Evolutionary conservation across 2,797 vertebrate species (phyloP).

Genomic region (Phoeniculus purpureus): DNA sequence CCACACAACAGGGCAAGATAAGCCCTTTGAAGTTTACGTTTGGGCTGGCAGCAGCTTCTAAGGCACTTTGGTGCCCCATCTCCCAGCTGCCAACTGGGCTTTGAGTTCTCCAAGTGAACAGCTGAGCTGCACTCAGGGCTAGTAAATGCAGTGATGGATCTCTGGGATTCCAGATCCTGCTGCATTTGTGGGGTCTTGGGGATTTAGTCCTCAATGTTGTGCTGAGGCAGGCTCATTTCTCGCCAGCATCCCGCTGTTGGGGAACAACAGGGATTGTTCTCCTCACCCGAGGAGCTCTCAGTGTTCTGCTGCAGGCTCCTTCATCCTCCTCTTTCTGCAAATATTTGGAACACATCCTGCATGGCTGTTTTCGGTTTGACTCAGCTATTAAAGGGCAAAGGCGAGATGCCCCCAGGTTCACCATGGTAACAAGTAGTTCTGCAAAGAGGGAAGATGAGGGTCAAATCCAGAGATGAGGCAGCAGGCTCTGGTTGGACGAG

Average conservation of each 20-base stretch:
- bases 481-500: not conserved
- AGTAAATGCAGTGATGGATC: not conserved
- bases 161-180: not conserved
- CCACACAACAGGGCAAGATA: not conserved
- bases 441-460: not conserved
- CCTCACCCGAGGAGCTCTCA: not conserved
- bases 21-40: constrained; percentile 34
- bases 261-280: constrained; percentile 14
- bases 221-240: fast-evolving
- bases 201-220: fast-evolving
- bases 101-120: not conserved
- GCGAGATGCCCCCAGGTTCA: not conserved
- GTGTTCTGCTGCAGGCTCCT: not conserved
- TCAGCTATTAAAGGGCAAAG: constrained; percentile 11
- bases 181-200: not conserved
- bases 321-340: not conserved
- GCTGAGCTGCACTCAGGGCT: not conserved
- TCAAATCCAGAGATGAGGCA: not conserved
- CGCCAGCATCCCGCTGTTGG: not conserved
- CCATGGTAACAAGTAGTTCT: not conserved
- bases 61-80: not conserved
- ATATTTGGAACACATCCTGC: constrained; percentile 21
- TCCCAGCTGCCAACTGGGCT: not conserved
- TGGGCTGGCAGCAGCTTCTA: constrained; percentile 22
- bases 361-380: constrained; percentile 13